These are phyloP conservation scores for Benitochromis conjunctus DNA, from an alignment of 2,113 vertebrate species.

Conservation along the genomic window DNA sequence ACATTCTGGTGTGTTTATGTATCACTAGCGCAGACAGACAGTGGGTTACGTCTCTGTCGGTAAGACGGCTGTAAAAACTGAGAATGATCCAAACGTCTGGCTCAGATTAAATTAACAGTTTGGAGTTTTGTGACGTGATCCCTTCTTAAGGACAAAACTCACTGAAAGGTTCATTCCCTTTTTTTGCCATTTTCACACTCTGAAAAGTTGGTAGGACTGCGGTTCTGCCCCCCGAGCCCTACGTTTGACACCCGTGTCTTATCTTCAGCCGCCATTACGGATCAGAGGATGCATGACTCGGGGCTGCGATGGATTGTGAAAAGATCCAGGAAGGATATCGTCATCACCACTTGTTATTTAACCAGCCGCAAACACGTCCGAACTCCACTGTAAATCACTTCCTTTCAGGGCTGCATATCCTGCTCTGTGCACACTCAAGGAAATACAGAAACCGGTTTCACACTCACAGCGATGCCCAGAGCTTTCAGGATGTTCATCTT, in stretches of 20 bases:
- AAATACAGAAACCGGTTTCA: not conserved
- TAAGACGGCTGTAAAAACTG: not conserved
- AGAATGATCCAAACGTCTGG: not conserved
- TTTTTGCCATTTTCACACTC: not conserved
- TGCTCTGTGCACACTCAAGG: not conserved
- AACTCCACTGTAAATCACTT: not conserved
- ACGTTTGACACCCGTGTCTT: not conserved
- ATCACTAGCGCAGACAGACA: not conserved
- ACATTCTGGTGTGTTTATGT: not conserved
- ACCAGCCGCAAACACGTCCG: not conserved
- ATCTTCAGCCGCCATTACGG: not conserved
- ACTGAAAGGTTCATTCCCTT: not conserved
- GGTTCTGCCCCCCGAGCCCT: not conserved
- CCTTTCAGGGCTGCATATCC: not conserved
- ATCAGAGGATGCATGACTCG: not conserved
- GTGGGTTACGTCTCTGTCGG: not conserved
- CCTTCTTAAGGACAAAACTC: not conserved
- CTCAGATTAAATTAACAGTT: not conserved
- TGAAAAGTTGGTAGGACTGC: fast-evolving
- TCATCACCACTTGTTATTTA: not conserved
- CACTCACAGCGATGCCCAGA: conserved; percentile 95
- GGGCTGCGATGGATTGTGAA: not conserved
- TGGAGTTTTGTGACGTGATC: not conserved
- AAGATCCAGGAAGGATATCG: not conserved
- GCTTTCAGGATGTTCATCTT: conserved; percentile 99